A percentile compares a stretch with the other conserved stretches of the same genome.
These are phyloP conservation scores for Siniperca scherzeri DNA, from an alignment of 2,797 vertebrate genomes.

Conservation along the genomic window DNA sequence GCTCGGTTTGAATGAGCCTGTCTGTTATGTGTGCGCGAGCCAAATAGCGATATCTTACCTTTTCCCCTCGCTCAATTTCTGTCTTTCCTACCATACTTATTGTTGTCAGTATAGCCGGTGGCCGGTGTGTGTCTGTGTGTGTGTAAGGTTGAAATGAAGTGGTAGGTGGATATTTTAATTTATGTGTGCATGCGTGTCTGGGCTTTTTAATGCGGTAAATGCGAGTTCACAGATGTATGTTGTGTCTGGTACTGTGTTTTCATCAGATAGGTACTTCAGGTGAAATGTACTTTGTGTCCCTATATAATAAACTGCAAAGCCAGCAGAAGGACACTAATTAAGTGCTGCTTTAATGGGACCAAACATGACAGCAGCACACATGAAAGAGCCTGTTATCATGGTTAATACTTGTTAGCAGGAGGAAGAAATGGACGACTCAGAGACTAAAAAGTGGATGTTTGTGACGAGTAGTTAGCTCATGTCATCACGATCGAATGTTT, in stretches of 20 bases:
- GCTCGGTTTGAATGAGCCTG: conserved; percentile 65
- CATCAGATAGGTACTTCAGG: conserved; percentile 31
- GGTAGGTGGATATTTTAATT: conserved; percentile 34
- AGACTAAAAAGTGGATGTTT: conserved; percentile 49
- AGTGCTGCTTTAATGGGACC: conserved; percentile 48
- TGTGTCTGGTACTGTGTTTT: conserved; percentile 1
- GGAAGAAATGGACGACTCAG: conserved; percentile 17
- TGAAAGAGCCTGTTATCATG: conserved; percentile 53
- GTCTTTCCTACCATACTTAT: conserved; percentile 31
- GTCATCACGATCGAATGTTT: conserved; percentile 49
- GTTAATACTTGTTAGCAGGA: conserved; percentile 51
- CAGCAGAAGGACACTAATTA: conserved; percentile 42
- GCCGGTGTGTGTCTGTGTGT: background rate
- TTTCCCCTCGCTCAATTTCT: conserved; percentile 50
- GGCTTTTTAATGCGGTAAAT: conserved; percentile 28
- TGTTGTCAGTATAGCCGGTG: conserved; percentile 34
- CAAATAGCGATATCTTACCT: conserved; percentile 62
- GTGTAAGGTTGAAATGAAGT: conserved; percentile 24
- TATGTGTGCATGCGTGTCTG: background rate
- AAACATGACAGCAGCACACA: conserved; percentile 27
- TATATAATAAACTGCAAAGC: conserved; percentile 41
- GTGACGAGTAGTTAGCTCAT: conserved; percentile 48
- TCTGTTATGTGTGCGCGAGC: conserved; percentile 54
- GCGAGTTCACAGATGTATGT: conserved; percentile 4
- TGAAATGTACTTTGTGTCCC: conserved; percentile 7